phyloP scores from a whole-genome alignment of 2,797 vertebrate species.

The Thamnophis elegans region DNA sequence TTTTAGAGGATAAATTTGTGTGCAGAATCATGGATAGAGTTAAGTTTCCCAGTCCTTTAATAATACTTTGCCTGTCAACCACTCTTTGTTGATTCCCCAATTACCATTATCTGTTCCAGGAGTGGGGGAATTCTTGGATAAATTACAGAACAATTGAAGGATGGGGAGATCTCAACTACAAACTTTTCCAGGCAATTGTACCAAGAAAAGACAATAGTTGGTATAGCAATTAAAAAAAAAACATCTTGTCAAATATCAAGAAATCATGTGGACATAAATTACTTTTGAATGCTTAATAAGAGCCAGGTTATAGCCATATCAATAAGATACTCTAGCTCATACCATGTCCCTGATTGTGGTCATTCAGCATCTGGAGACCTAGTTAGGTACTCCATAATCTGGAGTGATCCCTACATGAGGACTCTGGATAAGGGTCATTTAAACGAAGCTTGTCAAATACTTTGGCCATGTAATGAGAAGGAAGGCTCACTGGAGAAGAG shows the following conservation, averaged over 20 bases:
- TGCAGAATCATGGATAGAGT: neutral
- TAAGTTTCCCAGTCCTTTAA: neutral
- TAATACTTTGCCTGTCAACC: neutral
- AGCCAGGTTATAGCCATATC: neutral
- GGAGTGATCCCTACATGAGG: neutral
- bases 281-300: neutral
- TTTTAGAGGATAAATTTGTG: neutral
- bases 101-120: neutral
- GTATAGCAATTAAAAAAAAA: neutral
- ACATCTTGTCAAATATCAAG: neutral
- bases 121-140: neutral
- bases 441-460: neutral
- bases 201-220: neutral
- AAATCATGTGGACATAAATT: neutral
- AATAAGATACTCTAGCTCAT: neutral
- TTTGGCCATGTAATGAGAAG: too few relatives aligned
- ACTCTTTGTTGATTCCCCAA: neutral
- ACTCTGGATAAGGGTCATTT: neutral
- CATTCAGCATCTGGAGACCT: neutral
- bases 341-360: neutral
- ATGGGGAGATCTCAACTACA: neutral
- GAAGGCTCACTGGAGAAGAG: too few relatives aligned
- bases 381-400: neutral
- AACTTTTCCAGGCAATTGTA: neutral
- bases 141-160: neutral